A percentile compares a stretch with the other conserved stretches of the same genome.
phyloP scores from a whole-genome alignment of 1,140 invertebrate species.

The Drosophila neocordata region DNA sequence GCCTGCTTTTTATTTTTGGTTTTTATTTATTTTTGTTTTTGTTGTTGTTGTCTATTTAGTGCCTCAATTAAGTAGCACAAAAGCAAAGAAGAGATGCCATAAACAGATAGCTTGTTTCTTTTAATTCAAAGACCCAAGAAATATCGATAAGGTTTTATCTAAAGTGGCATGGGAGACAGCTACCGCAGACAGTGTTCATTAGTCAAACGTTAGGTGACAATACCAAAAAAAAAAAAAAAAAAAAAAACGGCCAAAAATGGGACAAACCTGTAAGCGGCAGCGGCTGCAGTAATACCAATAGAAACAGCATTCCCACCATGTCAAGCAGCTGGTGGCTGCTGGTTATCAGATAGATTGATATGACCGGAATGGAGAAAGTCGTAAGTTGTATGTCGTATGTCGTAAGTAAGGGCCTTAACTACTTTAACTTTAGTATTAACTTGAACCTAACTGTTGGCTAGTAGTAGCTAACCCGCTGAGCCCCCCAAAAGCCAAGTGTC shows the following conservation, averaged over 20 bases:
- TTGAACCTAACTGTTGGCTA: neutral
- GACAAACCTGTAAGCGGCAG: slow-evolving; percentile 48
- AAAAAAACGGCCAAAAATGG: slow-evolving; percentile 39
- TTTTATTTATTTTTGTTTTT: neutral
- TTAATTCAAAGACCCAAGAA: slow-evolving; percentile 38
- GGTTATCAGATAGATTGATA: slow-evolving; percentile 28
- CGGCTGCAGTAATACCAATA: slow-evolving; percentile 1
- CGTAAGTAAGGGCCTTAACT: slow-evolving; percentile 5
- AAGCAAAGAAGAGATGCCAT: slow-evolving; percentile 44
- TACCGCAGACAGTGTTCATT: slow-evolving; percentile 67
- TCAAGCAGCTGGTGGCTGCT: slow-evolving; percentile 40
- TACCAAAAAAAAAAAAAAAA: slow-evolving; percentile 38
- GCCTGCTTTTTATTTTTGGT: slow-evolving; percentile 21
- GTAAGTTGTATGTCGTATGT: neutral
- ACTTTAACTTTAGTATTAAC: slow-evolving; percentile 18
- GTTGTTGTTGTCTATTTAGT: slow-evolving; percentile 23
- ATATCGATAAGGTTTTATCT: slow-evolving; percentile 61
- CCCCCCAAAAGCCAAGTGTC: slow-evolving; percentile 70
- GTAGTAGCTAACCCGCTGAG: slow-evolving; percentile 55
- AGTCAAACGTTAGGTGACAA: slow-evolving; percentile 78
- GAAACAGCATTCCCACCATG: slow-evolving; percentile 51
- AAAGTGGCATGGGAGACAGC: slow-evolving; percentile 55
- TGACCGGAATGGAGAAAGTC: slow-evolving; percentile 38
- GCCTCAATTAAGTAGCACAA: slow-evolving; percentile 70
- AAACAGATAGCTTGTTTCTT: slow-evolving; percentile 57